These are phyloP conservation scores for Chymomyza amoena DNA, from an alignment of 2,888 invertebrate genomes.

Conservation along the genomic window DNA sequence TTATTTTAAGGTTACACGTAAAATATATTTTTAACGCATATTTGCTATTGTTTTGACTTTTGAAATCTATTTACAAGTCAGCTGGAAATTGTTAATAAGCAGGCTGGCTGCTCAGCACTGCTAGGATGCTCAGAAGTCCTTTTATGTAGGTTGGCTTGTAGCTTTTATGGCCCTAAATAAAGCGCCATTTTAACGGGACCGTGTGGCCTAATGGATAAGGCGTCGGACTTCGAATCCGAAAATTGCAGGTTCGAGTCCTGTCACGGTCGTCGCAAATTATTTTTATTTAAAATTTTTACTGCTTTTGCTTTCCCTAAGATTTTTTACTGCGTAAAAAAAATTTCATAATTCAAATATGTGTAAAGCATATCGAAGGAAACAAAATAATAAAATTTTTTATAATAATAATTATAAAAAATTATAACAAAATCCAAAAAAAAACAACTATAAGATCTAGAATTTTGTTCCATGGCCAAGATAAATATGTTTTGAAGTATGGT, in stretches of 20 bases:
- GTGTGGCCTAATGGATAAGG: slow-evolving; percentile 80
- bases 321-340: too few species aligned
- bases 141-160: slow-evolving; percentile 29
- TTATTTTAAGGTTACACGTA: background rate
- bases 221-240: slow-evolving; percentile 80
- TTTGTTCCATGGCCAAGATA: too few species aligned
- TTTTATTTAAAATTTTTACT: slow-evolving; percentile 3
- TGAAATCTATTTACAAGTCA: background rate
- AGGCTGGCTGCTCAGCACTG: background rate
- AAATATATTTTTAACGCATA: background rate
- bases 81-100: background rate
- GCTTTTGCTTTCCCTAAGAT: too few species aligned
- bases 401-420: too few species aligned
- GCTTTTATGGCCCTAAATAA: slow-evolving; percentile 44
- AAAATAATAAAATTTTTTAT: too few species aligned
- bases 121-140: background rate
- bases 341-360: too few species aligned
- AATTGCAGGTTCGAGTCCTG: slow-evolving; percentile 80
- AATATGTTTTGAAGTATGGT: too few species aligned
- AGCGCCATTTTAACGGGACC: slow-evolving; percentile 61
- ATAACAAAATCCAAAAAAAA: too few species aligned
- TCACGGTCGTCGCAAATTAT: slow-evolving; percentile 75
- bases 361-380: too few species aligned
- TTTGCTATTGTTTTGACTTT: too few species aligned
- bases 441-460: too few species aligned